phyloP scores from a whole-genome alignment of 2,888 invertebrate genomes.

The Didymodactylos carnosus region DNA sequence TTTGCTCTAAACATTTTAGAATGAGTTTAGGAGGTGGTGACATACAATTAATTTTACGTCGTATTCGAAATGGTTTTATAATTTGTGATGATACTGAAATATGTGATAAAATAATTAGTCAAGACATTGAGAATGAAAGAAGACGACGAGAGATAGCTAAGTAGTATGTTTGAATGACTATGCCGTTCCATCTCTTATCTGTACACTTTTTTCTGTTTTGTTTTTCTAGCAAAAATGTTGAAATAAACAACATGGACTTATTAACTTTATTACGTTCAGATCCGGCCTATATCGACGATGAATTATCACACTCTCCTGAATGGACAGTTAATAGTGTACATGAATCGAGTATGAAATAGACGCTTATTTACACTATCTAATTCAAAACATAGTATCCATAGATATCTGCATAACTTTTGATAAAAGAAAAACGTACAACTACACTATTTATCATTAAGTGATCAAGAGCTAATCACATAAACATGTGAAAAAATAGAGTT shows the following conservation, averaged over 20 bases:
- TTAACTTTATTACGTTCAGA: not conserved
- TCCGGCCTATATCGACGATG: not conserved
- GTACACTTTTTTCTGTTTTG: not conserved
- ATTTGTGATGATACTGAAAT: not conserved
- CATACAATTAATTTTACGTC: not conserved
- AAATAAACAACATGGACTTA: not conserved
- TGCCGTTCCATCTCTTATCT: too few species aligned
- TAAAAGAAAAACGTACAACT: too few species aligned
- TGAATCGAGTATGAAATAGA: not conserved
- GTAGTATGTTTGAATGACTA: not conserved
- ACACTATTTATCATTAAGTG: too few species aligned
- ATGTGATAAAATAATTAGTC: not conserved
- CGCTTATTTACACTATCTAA: not conserved
- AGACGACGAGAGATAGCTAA: not conserved
- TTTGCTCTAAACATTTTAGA: too few species aligned
- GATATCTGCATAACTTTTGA: too few species aligned
- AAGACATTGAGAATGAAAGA: not conserved
- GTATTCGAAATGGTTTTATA: not conserved
- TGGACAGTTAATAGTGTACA: not conserved
- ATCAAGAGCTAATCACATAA: too few species aligned
- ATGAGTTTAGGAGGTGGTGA: not conserved
- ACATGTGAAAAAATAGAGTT: too few species aligned
- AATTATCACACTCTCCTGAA: not conserved
- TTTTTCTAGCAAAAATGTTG: not conserved
- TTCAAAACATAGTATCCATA: too few species aligned